Percentiles rank a stretch among this genome's conserved stretches.
Conservation (phyloP, 2,888 invertebrate species). For the Strigamia transsilvanica region DNA sequence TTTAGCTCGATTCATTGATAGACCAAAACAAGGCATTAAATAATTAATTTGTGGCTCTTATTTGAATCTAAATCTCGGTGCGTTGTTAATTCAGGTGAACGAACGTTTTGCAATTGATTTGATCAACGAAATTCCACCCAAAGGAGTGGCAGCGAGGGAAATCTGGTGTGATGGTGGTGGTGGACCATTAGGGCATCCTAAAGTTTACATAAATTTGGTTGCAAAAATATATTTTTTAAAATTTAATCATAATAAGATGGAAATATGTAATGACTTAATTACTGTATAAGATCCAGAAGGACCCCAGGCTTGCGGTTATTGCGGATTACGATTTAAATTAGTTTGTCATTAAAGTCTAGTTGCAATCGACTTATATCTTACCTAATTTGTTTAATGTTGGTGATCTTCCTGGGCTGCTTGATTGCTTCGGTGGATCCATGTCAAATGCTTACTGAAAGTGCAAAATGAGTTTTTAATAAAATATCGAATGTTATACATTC, state of each 20-base stretch:
- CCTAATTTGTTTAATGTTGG: too few relatives aligned
- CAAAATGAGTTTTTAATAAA: too few relatives aligned
- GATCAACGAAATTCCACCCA: slow-evolving; percentile 85
- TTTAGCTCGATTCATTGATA: too few relatives aligned
- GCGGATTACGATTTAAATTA: slow-evolving; percentile 89
- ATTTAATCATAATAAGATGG: too few relatives aligned
- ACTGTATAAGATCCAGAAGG: slow-evolving; percentile 90
- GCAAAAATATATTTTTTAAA: too few relatives aligned
- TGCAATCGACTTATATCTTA: too few relatives aligned
- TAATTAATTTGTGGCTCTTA: background rate
- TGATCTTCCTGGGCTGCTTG: too few relatives aligned
- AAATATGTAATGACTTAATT: slow-evolving; percentile 54
- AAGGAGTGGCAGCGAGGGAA: slow-evolving; percentile 76
- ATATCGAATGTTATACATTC: too few relatives aligned
- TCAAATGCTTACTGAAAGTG: too few relatives aligned
- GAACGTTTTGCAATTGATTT: slow-evolving; percentile 87
- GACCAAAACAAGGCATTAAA: too few relatives aligned
- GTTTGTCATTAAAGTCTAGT: too few relatives aligned
- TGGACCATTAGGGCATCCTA: slow-evolving; percentile 95
- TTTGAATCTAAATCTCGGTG: background rate
- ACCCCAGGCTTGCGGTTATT: slow-evolving; percentile 92
- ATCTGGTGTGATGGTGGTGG: slow-evolving; percentile 96
- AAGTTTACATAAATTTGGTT: slow-evolving; percentile 97
- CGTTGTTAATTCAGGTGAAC: slow-evolving; percentile 73
- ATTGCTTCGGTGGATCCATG: too few relatives aligned